phyloP scores from a whole-genome alignment of 2,113 vertebrate species.

The Coptodon bakossiorum region DNA sequence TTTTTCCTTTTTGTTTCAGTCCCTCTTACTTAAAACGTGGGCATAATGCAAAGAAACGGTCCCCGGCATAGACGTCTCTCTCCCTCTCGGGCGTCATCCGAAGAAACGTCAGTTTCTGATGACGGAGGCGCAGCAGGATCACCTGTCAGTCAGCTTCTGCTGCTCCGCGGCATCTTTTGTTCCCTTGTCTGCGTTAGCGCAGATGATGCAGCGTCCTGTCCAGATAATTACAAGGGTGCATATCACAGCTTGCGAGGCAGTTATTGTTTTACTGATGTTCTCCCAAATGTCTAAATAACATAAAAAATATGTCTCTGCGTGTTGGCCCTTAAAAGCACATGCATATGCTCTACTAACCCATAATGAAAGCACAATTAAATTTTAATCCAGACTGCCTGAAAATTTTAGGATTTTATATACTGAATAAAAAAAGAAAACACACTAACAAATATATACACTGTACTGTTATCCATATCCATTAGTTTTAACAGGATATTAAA shows the following conservation, averaged over 20 bases:
- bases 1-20: background rate
- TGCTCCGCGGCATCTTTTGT: background rate
- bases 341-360: background rate
- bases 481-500: background rate
- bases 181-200: background rate
- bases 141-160: background rate
- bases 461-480: background rate
- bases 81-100: background rate
- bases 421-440: background rate
- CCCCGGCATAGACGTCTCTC: background rate
- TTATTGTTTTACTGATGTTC: background rate
- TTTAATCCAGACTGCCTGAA: background rate
- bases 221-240: background rate
- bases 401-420: background rate
- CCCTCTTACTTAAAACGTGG: background rate
- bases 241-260: background rate
- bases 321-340: background rate
- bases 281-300: background rate
- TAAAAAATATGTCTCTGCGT: background rate
- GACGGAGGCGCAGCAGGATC: conserved; percentile 2
- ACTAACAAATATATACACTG: background rate
- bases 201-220: background rate
- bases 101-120: background rate
- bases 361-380: background rate
- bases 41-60: background rate